Conservation (phyloP, 2,888 invertebrate species). For the Dicranocentrus wangi region DNA sequence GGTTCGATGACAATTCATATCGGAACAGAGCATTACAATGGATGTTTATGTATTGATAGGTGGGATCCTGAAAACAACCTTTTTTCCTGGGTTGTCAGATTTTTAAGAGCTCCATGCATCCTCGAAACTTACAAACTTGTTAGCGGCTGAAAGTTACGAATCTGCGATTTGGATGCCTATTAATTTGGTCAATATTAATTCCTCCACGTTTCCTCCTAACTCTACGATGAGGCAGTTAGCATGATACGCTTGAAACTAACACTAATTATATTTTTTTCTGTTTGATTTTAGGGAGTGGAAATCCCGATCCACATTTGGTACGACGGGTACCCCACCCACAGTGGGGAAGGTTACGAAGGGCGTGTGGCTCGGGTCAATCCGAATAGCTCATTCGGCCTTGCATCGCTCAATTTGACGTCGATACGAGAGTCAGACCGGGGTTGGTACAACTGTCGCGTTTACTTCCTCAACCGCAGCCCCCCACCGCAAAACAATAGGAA, state of each 20-base stretch:
- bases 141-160: no score
- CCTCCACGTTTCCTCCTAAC: no score
- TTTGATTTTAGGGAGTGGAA: slow-evolving; percentile 86
- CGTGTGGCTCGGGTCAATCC: slow-evolving; percentile 91
- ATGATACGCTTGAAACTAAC: no score
- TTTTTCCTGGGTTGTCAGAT: not conserved
- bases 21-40: not conserved
- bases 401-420: slow-evolving; percentile 95
- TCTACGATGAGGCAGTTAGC: no score
- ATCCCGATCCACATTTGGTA: slow-evolving; percentile 98
- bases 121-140: no score
- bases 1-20: no score
- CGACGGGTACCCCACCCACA: slow-evolving; percentile 97
- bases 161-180: no score
- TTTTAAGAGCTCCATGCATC: no score
- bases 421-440: slow-evolving; percentile 95
- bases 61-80: no score
- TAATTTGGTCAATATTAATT: no score
- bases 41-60: not conserved
- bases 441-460: slow-evolving; percentile 96
- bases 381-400: slow-evolving; percentile 82
- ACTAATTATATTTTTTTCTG: no score
- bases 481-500: slow-evolving; percentile 87
- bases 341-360: slow-evolving; percentile 94
- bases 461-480: slow-evolving; percentile 94